Percentiles rank a stretch among this genome's conserved stretches.
These are phyloP conservation scores for Gouania willdenowi DNA, from an alignment of 2,797 vertebrate species.

Conservation along the genomic window DNA sequence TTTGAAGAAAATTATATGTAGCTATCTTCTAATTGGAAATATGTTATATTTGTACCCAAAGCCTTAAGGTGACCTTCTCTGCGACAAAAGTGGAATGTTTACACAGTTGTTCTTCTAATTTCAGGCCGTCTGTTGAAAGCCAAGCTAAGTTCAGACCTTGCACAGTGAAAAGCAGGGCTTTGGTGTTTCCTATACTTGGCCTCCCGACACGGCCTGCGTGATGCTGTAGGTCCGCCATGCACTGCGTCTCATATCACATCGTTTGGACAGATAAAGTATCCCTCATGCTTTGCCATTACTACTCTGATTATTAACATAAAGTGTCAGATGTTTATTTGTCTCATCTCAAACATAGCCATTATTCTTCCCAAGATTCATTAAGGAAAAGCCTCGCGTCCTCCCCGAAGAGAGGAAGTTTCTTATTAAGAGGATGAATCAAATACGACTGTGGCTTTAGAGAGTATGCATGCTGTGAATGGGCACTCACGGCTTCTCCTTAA, in stretches of 20 bases:
- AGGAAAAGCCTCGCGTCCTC: constrained; percentile 41
- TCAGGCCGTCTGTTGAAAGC: too few species aligned
- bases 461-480: constrained; percentile 42
- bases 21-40: too few species aligned
- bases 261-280: constrained; percentile 19
- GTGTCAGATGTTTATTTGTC: constrained; percentile 52
- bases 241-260: constrained; percentile 14
- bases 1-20: too few species aligned
- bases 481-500: constrained; percentile 34
- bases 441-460: constrained; percentile 33
- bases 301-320: constrained; percentile 49
- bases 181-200: constrained; percentile 35
- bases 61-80: too few species aligned
- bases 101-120: too few species aligned
- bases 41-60: too few species aligned
- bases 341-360: constrained; percentile 49
- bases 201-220: constrained; percentile 10
- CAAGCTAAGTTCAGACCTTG: too few species aligned
- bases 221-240: constrained; percentile 6
- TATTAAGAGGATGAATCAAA: constrained; percentile 73
- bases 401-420: constrained; percentile 58
- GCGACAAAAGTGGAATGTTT: too few species aligned
- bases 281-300: constrained; percentile 36
- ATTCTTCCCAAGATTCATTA: constrained; percentile 63
- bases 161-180: not conserved